Evolutionary conservation across 2,797 vertebrate species (phyloP).

Genomic region (Malacoctenus gilli): DNA sequence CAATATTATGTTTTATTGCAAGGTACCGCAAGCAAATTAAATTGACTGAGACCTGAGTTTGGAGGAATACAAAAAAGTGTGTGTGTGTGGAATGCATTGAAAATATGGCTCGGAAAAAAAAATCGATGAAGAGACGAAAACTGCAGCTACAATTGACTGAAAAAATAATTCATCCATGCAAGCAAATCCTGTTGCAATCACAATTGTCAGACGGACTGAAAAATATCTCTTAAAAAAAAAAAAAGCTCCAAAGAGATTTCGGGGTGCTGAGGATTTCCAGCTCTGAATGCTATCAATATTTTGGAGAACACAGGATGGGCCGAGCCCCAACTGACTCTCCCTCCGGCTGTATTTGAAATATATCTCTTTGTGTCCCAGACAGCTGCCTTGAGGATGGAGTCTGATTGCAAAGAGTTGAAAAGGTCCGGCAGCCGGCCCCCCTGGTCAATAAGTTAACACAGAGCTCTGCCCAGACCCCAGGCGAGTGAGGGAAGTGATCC

Average conservation of each 20-base stretch:
- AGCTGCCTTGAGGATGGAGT: constrained; percentile 25
- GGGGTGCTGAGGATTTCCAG: constrained; percentile 4
- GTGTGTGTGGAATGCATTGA: neutral
- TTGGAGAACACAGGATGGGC: constrained; percentile 18
- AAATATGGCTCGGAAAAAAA: constrained; percentile 3
- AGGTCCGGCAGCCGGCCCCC: constrained; percentile 29
- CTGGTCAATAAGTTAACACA: constrained; percentile 44
- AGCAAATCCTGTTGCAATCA: constrained; percentile 12
- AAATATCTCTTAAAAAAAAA: constrained; percentile 7
- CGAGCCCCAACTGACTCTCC: constrained; percentile 10
- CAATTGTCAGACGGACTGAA: neutral
- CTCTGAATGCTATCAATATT: constrained; percentile 23
- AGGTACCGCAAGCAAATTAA: constrained; percentile 2
- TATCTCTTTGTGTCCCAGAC: constrained; percentile 17
- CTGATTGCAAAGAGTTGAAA: constrained; percentile 47
- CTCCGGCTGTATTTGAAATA: constrained; percentile 40
- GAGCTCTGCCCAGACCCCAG: constrained; percentile 29
- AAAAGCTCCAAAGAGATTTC: neutral
- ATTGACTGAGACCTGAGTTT: constrained; percentile 20
- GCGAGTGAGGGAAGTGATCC: constrained; percentile 20
- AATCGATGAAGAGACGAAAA: neutral
- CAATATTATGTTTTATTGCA: constrained; percentile 13
- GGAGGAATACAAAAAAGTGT: neutral
- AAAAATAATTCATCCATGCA: neutral
- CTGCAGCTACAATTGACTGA: neutral